These are phyloP conservation scores for Parnassius orleans DNA, from an alignment of 2,888 invertebrate genomes.

Conservation along the genomic window DNA sequence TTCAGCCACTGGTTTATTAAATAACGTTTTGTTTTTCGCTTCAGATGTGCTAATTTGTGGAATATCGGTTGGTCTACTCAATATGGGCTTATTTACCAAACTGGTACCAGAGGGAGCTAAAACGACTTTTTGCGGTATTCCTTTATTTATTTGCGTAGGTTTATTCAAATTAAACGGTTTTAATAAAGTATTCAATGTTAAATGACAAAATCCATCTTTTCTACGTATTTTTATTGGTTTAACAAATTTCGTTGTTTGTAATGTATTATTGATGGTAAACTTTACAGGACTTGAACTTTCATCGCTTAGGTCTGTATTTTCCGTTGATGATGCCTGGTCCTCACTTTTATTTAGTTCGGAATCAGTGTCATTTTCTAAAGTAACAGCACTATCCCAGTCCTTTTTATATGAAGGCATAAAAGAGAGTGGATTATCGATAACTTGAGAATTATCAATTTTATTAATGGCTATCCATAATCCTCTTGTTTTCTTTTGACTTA, in stretches of 20 bases:
- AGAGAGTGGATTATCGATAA: conserved; percentile 63
- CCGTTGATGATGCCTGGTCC: conserved; percentile 13
- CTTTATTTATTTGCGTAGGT: background rate
- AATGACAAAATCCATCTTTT: conserved; percentile 56
- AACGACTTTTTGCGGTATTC: background rate
- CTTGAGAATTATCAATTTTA: conserved; percentile 60
- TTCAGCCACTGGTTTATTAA: conserved; percentile 42
- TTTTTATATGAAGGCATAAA: conserved; percentile 47
- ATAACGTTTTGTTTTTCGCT: conserved; percentile 1
- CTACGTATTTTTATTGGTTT: conserved; percentile 69
- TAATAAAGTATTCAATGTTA: conserved; percentile 43
- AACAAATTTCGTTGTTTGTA: conserved; percentile 36
- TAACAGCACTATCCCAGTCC: conserved; percentile 32
- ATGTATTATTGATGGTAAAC: background rate
- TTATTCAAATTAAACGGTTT: conserved; percentile 32
- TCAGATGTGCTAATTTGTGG: background rate
- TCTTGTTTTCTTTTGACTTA: conserved; percentile 47
- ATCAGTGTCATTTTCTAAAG: conserved; percentile 33
- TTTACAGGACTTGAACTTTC: conserved; percentile 25
- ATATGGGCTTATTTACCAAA: background rate
- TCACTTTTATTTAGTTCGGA: conserved; percentile 4
- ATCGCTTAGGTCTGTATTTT: conserved; percentile 25
- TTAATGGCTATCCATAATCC: conserved; percentile 68
- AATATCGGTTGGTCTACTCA: background rate
- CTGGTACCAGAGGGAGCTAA: background rate